Evolutionary conservation across 2,113 vertebrate genomes (phyloP).

Genomic region (Semnornis frantzii): DNA sequence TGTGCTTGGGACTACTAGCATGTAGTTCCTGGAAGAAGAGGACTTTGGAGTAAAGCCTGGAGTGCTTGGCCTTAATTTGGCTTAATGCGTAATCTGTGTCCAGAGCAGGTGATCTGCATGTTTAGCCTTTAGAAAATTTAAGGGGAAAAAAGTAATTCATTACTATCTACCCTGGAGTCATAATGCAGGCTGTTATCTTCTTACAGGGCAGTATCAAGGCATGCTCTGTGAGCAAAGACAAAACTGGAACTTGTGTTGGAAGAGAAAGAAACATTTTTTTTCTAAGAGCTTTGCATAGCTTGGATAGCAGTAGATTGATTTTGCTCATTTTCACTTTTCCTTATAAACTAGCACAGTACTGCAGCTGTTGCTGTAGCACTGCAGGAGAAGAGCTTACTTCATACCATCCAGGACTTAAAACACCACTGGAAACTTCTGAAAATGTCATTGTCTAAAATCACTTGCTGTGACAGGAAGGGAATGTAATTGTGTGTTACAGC

Average conservation of each 20-base stretch:
- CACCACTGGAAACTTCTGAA: slow-evolving; percentile 22
- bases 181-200: not conserved
- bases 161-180: not conserved
- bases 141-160: not conserved
- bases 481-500: not conserved
- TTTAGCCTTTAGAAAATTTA: slow-evolving; percentile 12
- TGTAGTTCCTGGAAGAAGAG: not conserved
- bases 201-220: not conserved
- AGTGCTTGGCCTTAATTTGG: not conserved
- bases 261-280: not conserved
- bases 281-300: not conserved
- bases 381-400: slow-evolving; percentile 4
- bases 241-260: not conserved
- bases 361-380: not conserved
- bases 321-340: not conserved
- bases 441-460: not conserved
- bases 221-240: not conserved
- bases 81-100: slow-evolving; percentile 28
- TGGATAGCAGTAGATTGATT: not conserved
- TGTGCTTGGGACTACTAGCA: not conserved
- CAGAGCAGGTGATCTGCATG: not conserved
- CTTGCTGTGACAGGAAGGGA: slow-evolving; percentile 27
- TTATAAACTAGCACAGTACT: not conserved
- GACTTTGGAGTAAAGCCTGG: not conserved
- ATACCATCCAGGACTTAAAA: slow-evolving; percentile 7